These are phyloP conservation scores for Lysandra coridon DNA, from an alignment of 2,888 invertebrate species.

Conservation along the genomic window DNA sequence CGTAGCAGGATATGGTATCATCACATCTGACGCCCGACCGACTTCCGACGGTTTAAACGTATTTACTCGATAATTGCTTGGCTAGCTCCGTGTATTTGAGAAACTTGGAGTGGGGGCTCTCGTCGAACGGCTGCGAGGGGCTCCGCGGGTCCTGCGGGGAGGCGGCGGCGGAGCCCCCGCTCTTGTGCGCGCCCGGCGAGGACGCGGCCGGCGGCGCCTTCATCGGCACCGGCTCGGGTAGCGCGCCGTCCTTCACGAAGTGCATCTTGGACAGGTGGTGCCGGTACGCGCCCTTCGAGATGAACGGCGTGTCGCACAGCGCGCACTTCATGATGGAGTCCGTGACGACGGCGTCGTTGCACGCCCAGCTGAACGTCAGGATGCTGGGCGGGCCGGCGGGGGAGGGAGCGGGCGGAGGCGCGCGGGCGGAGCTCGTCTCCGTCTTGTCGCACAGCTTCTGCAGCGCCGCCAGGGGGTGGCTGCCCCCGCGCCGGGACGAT, in stretches of 20 bases:
- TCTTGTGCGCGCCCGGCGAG: constrained; percentile 70
- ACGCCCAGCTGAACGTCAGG: constrained; percentile 95
- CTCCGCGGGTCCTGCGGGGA: constrained; percentile 81
- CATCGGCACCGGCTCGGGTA: constrained; percentile 86
- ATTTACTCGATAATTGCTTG: constrained; percentile 98
- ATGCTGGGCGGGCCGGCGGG: constrained; percentile 89
- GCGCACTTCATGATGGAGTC: constrained; percentile 97
- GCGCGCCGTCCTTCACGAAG: constrained; percentile 94
- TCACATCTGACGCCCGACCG: constrained; percentile 80
- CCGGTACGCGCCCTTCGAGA: constrained; percentile 97
- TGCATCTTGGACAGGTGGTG: constrained; percentile 98
- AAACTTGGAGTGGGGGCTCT: constrained; percentile 98
- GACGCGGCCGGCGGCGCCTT: constrained; percentile 75
- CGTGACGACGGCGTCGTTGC: constrained; percentile 94
- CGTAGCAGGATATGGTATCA: constrained; percentile 90
- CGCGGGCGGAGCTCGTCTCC: constrained; percentile 85
- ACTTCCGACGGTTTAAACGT: constrained; percentile 84
- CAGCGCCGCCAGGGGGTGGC: constrained; percentile 95
- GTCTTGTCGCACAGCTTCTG: constrained; percentile 98
- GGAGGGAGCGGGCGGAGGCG: constrained; percentile 75
- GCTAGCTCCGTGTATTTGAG: constrained; percentile 99
- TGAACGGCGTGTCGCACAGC: constrained; percentile 96
- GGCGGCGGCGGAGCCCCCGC: constrained; percentile 66
- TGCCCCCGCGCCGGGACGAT: constrained; percentile 84
- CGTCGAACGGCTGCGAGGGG: constrained; percentile 86